Evolutionary conservation across 2,888 invertebrate species (phyloP).

Genomic region (Bellardia bayeri): DNA sequence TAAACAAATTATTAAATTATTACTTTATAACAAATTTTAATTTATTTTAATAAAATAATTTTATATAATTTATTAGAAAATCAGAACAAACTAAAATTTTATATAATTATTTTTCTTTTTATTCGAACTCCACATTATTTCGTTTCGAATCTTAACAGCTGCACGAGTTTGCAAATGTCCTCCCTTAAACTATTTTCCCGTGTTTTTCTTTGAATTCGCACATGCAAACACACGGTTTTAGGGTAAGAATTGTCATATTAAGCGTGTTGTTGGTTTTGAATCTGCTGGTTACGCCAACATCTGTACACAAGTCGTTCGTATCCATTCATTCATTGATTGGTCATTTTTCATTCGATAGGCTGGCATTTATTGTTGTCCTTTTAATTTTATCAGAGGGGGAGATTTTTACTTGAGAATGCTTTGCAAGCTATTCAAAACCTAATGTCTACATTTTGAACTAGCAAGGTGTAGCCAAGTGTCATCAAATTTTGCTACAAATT

Average conservation of each 20-base stretch:
- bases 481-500: too few species aligned
- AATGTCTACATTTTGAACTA: too few species aligned
- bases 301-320: slow-evolving; percentile 36
- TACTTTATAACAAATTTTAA: slow-evolving; percentile 26
- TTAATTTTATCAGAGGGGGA: slow-evolving; percentile 9
- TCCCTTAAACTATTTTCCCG: slow-evolving; percentile 48
- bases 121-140: not conserved
- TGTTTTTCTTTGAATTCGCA: slow-evolving; percentile 13
- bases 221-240: slow-evolving; percentile 26
- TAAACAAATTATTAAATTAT: slow-evolving; percentile 45
- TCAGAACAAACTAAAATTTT: not conserved
- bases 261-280: slow-evolving; percentile 36
- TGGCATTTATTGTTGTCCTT: slow-evolving; percentile 77
- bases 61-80: slow-evolving; percentile 37
- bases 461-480: too few species aligned
- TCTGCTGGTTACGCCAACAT: slow-evolving; percentile 63
- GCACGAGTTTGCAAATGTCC: slow-evolving; percentile 52
- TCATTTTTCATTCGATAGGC: slow-evolving; percentile 81
- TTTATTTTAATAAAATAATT: slow-evolving; percentile 48
- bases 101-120: slow-evolving; percentile 4
- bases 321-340: slow-evolving; percentile 78
- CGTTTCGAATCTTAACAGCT: slow-evolving; percentile 67
- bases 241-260: slow-evolving; percentile 48
- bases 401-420: not conserved
- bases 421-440: not conserved